phyloP scores from a whole-genome alignment of 2,888 invertebrate species.

The Thelaira solivaga region DNA sequence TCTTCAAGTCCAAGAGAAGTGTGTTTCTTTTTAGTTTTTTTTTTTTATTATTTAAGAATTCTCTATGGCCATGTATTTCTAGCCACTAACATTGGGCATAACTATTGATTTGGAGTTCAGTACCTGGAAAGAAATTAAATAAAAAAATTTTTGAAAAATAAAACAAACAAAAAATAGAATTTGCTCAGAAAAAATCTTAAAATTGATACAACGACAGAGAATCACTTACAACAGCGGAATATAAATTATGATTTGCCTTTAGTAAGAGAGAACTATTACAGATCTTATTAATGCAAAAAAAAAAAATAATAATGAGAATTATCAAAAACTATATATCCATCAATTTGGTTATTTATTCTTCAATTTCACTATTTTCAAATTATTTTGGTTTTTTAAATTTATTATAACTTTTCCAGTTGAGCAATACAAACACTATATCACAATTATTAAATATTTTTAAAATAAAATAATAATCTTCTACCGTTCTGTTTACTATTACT shows the following conservation, averaged over 20 bases:
- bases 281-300: not conserved
- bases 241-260: too few relatives aligned
- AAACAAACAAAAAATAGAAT: too few relatives aligned
- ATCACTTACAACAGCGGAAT: too few relatives aligned
- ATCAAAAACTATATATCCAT: too few relatives aligned
- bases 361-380: slow-evolving; percentile 69
- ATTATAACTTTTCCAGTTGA: slow-evolving; percentile 73
- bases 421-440: slow-evolving; percentile 75
- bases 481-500: too few relatives aligned
- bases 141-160: too few relatives aligned
- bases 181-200: too few relatives aligned
- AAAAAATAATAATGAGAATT: too few relatives aligned
- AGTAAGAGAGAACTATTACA: too few relatives aligned
- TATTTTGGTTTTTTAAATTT: slow-evolving; percentile 72
- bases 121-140: slow-evolving; percentile 76
- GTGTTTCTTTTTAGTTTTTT: slow-evolving; percentile 41
- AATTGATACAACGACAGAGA: too few relatives aligned
- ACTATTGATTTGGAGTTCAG: slow-evolving; percentile 78
- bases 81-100: slow-evolving; percentile 79
- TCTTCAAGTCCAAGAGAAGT: slow-evolving; percentile 79
- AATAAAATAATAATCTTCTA: too few relatives aligned
- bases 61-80: slow-evolving; percentile 65
- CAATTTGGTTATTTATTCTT: not conserved
- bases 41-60: slow-evolving; percentile 30
- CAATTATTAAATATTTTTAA: slow-evolving; percentile 71